Evolutionary conservation across 2,797 vertebrate species (phyloP).

Genomic region (Aldrovandia affinis): DNA sequence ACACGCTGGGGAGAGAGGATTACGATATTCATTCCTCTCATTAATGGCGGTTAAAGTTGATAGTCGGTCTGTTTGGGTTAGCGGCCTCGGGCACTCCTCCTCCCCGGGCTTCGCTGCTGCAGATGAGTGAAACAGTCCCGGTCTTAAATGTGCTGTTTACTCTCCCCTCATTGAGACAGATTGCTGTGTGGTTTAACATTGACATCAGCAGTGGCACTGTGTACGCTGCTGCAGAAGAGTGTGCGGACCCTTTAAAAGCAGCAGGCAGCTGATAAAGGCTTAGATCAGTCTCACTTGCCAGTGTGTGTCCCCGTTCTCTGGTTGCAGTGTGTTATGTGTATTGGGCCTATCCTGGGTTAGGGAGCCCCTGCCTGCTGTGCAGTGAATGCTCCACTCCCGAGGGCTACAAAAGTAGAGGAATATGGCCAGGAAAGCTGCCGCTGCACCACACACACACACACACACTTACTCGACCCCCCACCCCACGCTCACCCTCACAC

Average conservation of each 20-base stretch:
- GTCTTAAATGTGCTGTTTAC: neutral
- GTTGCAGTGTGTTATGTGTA: neutral
- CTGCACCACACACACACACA: neutral
- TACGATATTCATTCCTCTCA: neutral
- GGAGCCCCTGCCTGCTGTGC: neutral
- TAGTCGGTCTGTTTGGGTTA: neutral
- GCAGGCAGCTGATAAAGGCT: too few relatives aligned
- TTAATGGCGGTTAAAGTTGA: neutral
- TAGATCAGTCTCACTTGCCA: too few relatives aligned
- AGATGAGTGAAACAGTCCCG: neutral
- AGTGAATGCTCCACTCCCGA: neutral
- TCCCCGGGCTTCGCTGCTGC: neutral
- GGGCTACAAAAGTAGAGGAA: neutral
- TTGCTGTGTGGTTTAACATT: neutral
- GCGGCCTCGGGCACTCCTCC: neutral
- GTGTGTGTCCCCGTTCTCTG: too few relatives aligned
- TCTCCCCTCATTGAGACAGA: neutral
- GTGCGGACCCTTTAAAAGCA: neutral
- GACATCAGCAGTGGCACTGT: neutral
- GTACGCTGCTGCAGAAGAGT: neutral
- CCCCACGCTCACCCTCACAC: neutral
- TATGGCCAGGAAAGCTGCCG: neutral
- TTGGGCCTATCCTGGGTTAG: neutral
- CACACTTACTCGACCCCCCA: neutral
- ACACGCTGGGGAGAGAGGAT: neutral